These are phyloP conservation scores for Xyrauchen texanus DNA, from an alignment of 2,113 vertebrate species.

Conservation along the genomic window DNA sequence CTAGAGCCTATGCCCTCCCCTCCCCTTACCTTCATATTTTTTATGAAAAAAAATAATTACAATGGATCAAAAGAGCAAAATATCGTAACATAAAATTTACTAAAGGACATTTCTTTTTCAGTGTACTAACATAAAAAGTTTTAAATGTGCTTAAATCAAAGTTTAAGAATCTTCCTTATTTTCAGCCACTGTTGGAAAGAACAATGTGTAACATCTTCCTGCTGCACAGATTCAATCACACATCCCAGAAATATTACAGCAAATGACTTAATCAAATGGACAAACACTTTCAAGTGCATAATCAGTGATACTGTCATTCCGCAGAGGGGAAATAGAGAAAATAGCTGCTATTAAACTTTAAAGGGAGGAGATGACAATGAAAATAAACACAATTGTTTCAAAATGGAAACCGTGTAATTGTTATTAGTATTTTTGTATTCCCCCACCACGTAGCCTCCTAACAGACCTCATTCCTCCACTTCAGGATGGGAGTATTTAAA, in stretches of 20 bases:
- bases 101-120: too few relatives aligned
- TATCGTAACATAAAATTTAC: too few relatives aligned
- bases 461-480: slow-evolving; percentile 66
- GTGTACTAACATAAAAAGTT: too few relatives aligned
- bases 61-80: too few relatives aligned
- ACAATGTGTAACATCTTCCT: too few relatives aligned
- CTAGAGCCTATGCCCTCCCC: too few relatives aligned
- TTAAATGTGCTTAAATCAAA: too few relatives aligned
- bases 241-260: slow-evolving; percentile 67
- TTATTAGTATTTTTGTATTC: slow-evolving; percentile 71
- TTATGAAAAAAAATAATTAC: too few relatives aligned
- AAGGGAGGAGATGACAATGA: slow-evolving; percentile 66
- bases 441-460: slow-evolving; percentile 59
- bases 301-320: slow-evolving; percentile 58
- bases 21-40: too few relatives aligned
- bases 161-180: too few relatives aligned
- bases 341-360: slow-evolving; percentile 69
- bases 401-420: slow-evolving; percentile 71
- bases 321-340: slow-evolving; percentile 58
- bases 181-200: too few relatives aligned
- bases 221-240: slow-evolving; percentile 24
- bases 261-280: slow-evolving; percentile 68
- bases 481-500: slow-evolving; percentile 81
- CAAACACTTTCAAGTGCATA: slow-evolving; percentile 68
- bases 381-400: slow-evolving; percentile 66